These are phyloP conservation scores for Athetis lepigone DNA, from an alignment of 2,888 invertebrate genomes.

Conservation along the genomic window DNA sequence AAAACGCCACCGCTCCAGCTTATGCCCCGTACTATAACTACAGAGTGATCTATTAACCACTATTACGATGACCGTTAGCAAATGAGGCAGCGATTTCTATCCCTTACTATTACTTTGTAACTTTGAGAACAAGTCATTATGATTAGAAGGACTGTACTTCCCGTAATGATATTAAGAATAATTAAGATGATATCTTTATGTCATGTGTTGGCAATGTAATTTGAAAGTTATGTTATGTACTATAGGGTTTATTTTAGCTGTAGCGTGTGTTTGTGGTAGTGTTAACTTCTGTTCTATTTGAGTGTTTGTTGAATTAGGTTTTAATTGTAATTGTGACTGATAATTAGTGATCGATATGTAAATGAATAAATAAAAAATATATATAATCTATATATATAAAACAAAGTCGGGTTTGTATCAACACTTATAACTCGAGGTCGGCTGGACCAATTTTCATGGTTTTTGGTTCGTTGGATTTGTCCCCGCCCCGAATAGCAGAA, in stretches of 20 bases:
- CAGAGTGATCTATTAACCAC: constrained; percentile 26
- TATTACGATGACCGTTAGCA: constrained; percentile 29
- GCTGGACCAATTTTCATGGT: too few species aligned
- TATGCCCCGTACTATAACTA: neutral
- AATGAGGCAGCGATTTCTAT: constrained; percentile 37
- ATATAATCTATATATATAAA: too few species aligned
- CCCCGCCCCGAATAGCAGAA: too few species aligned
- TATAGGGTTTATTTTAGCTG: neutral
- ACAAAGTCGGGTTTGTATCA: too few species aligned
- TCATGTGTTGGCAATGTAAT: constrained; percentile 15
- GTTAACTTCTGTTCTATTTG: neutral
- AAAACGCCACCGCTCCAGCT: constrained; percentile 4
- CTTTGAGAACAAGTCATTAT: constrained; percentile 18
- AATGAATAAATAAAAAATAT: too few species aligned
- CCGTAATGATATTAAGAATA: constrained; percentile 16
- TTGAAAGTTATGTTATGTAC: neutral
- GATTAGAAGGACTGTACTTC: constrained; percentile 25
- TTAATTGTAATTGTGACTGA: neutral
- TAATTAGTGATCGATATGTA: too few species aligned
- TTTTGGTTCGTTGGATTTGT: too few species aligned
- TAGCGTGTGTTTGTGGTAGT: neutral
- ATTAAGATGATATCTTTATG: constrained; percentile 36
- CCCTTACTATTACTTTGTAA: constrained; percentile 21
- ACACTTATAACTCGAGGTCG: too few species aligned
- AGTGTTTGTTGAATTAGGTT: neutral